These are phyloP conservation scores for Cremastinae sp. DNA, from an alignment of 2,888 invertebrate genomes.

Conservation along the genomic window DNA sequence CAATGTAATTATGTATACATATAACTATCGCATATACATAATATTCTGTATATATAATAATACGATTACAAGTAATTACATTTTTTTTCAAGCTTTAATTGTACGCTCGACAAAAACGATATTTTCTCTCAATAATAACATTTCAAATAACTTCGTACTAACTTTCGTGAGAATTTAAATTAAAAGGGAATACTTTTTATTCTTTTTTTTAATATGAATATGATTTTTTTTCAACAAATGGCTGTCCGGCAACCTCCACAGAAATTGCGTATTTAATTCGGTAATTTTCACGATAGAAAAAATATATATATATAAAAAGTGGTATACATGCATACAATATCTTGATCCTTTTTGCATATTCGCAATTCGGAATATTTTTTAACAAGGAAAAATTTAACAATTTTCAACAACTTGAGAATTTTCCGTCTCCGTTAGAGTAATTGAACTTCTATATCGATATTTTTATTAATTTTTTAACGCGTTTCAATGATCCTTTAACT, in stretches of 20 bases:
- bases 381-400: no score
- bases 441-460: no score
- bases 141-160: constrained; percentile 31
- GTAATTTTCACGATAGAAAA: neutral
- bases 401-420: no score
- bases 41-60: constrained; percentile 33
- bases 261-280: neutral
- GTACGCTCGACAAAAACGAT: constrained; percentile 1
- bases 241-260: constrained; percentile 11
- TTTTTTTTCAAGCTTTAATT: constrained; percentile 23
- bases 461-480: no score
- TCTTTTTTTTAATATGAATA: constrained; percentile 36
- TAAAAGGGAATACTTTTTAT: constrained; percentile 43
- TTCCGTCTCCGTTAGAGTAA: no score
- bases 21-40: constrained; percentile 36
- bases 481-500: no score
- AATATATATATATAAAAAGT: neutral
- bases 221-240: constrained; percentile 25
- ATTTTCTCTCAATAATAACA: constrained; percentile 27
- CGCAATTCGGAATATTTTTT: no score
- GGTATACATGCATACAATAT: no score
- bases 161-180: constrained; percentile 24
- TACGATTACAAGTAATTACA: constrained; percentile 45
- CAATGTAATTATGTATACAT: constrained; percentile 67
- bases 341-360: no score